Evolutionary conservation across 2,888 invertebrate genomes (phyloP).

Genomic region (Zelleria hepariella): DNA sequence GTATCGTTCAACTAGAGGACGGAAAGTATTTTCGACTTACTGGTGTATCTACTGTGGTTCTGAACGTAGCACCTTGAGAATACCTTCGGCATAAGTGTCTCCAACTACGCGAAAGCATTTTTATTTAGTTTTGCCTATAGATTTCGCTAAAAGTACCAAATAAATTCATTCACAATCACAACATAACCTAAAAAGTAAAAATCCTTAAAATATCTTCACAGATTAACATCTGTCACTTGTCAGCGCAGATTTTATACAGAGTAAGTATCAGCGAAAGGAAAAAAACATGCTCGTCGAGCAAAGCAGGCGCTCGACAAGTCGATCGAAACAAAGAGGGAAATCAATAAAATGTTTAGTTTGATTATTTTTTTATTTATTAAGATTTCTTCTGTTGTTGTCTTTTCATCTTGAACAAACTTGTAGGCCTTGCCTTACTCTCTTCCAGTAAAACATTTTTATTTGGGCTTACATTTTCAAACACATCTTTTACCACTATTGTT

Average conservation of each 20-base stretch:
- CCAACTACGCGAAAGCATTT: conserved; percentile 53
- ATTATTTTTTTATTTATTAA: not conserved
- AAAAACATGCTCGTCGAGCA: too few relatives aligned
- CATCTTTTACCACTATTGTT: conserved; percentile 45
- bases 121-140: conserved; percentile 8
- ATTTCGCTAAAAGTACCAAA: not conserved
- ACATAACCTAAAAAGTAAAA: conserved; percentile 26
- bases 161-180: conserved; percentile 11
- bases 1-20: too few relatives aligned
- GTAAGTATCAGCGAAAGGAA: too few relatives aligned
- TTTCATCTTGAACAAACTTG: conserved; percentile 54
- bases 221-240: too few relatives aligned
- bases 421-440: conserved; percentile 33
- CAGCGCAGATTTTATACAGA: too few relatives aligned
- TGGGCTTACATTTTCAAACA: conserved; percentile 34
- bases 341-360: not conserved
- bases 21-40: conserved; percentile 31
- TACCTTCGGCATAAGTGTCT: conserved; percentile 50
- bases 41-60: conserved; percentile 51
- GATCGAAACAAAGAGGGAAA: not conserved
- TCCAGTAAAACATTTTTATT: conserved; percentile 17
- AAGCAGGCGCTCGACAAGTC: too few relatives aligned
- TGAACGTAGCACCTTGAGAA: conserved; percentile 52
- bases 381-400: conserved; percentile 38
- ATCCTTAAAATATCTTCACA: too few relatives aligned